These are phyloP conservation scores for Nanger granti DNA, from an alignment of 2,113 vertebrate genomes.

Conservation along the genomic window DNA sequence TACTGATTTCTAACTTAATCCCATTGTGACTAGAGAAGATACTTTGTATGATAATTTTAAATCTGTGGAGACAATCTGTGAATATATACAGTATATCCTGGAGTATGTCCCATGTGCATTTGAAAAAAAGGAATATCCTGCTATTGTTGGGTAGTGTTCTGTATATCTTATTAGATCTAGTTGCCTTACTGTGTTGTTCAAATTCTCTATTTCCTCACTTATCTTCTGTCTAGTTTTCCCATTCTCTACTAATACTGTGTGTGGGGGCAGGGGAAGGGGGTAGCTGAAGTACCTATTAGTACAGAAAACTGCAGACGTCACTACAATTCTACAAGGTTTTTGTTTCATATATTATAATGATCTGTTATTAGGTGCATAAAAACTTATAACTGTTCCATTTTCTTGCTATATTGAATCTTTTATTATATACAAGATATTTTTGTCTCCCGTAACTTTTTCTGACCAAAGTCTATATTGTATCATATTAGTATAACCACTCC, in stretches of 20 bases:
- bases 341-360: neutral
- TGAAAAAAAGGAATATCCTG: neutral
- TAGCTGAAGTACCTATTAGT: neutral
- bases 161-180: neutral
- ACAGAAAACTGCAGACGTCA: neutral
- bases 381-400: neutral
- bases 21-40: neutral
- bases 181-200: neutral
- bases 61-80: neutral
- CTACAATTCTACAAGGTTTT: neutral
- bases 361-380: neutral
- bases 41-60: neutral
- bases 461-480: neutral
- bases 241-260: neutral
- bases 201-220: neutral
- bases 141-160: neutral
- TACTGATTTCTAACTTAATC: neutral
- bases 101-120: neutral
- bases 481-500: neutral
- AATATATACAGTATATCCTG: neutral
- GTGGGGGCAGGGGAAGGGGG: fast-evolving
- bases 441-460: neutral
- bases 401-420: neutral
- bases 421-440: no score
- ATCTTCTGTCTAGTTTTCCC: neutral